Evolutionary conservation across 2,113 vertebrate species (phyloP).

Genomic region (Tyrannus savana): DNA sequence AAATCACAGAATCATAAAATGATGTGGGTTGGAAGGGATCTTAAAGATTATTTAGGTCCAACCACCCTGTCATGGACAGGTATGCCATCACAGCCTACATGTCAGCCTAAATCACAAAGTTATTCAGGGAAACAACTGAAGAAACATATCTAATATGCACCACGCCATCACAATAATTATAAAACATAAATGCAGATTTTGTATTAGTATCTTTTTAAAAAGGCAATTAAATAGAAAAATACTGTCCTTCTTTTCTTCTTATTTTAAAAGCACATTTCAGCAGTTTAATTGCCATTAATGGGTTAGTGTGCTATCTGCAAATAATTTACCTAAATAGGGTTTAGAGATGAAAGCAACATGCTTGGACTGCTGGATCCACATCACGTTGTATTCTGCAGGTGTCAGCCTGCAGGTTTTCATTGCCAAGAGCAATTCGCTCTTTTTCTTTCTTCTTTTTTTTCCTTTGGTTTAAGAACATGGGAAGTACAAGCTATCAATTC

Average conservation of each 20-base stretch:
- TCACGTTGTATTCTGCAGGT: not conserved
- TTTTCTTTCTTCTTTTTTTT: not conserved
- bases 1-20: not conserved
- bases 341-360: not conserved
- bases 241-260: rapidly evolving
- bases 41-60: not conserved
- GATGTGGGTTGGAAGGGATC: not conserved
- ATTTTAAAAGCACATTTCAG: not conserved
- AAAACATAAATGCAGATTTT: not conserved
- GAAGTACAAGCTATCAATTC: slow-evolving; percentile 37
- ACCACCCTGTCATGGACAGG: rapidly evolving
- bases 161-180: not conserved
- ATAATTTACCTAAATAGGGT: not conserved
- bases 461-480: not conserved
- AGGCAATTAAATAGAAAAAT: not conserved
- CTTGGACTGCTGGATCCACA: not conserved
- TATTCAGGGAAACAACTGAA: not conserved
- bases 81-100: not conserved
- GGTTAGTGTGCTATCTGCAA: not conserved
- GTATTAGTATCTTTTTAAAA: not conserved
- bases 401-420: not conserved
- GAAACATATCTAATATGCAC: not conserved
- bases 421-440: not conserved
- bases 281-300: not conserved
- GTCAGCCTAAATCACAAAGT: not conserved